These are phyloP conservation scores for Pseudomyrmex concolor DNA, from an alignment of 1,140 invertebrate species.

Conservation along the genomic window DNA sequence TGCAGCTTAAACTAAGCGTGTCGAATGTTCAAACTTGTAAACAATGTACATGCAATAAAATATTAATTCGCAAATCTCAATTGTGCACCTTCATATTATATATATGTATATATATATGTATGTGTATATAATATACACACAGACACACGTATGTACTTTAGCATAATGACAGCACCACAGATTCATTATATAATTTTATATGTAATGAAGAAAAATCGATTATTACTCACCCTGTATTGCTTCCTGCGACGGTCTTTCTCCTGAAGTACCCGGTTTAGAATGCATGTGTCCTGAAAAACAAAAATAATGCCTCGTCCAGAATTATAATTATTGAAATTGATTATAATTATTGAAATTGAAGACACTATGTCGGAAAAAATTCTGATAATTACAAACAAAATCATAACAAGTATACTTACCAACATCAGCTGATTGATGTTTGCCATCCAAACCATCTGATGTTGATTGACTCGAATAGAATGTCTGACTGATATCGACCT, in stretches of 20 bases:
- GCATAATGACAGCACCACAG: constrained; percentile 31
- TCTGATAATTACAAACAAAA: constrained; percentile 21
- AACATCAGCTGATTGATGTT: constrained; percentile 81
- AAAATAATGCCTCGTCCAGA: constrained; percentile 50
- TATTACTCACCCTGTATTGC: constrained; percentile 84
- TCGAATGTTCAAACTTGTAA: not conserved
- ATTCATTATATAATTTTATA: constrained; percentile 29
- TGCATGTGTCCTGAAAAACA: constrained; percentile 82
- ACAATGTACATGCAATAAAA: constrained; percentile 7
- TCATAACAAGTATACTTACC: constrained; percentile 73
- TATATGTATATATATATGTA: not conserved
- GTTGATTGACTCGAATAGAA: constrained; percentile 82
- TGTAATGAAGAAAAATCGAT: constrained; percentile 20
- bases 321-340: constrained; percentile 25
- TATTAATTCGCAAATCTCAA: constrained; percentile 21
- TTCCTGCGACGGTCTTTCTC: constrained; percentile 83
- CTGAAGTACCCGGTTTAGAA: constrained; percentile 84
- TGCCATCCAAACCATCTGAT: constrained; percentile 79
- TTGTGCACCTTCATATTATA: not conserved
- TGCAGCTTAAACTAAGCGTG: constrained; percentile 3
- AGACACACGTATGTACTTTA: not conserved
- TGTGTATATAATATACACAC: not conserved
- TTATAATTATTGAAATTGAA: constrained; percentile 30
- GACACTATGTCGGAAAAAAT: not conserved
- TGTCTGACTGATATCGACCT: constrained; percentile 83